Evolutionary conservation across 2,797 vertebrate species (phyloP).

Genomic region (Anolis apletophallus): DNA sequence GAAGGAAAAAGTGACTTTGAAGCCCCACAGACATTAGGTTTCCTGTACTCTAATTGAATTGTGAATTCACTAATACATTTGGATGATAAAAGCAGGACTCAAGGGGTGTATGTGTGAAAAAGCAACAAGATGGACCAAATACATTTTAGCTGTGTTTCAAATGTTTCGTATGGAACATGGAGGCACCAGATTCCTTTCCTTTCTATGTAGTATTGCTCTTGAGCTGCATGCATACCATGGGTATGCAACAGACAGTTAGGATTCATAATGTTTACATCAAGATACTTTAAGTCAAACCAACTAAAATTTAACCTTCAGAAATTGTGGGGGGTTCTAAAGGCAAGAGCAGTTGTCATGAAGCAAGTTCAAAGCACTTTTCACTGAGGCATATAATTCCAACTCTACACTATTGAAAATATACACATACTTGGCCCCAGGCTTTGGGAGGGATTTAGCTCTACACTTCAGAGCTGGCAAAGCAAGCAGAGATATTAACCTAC

Average conservation of each 20-base stretch:
- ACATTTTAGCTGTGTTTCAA: background rate
- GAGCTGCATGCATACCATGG: background rate
- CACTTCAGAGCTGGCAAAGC: background rate
- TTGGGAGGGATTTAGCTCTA: too few species aligned
- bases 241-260: background rate
- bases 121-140: background rate
- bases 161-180: background rate
- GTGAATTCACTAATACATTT: background rate
- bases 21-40: slow-evolving; percentile 14
- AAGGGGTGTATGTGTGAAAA: background rate
- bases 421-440: background rate
- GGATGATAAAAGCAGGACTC: background rate
- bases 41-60: background rate
- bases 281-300: background rate
- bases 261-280: too few species aligned
- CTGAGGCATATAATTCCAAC: background rate
- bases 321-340: background rate
- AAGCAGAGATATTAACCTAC: background rate
- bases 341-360: background rate
- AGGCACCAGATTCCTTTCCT: background rate
- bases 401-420: background rate
- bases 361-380: background rate
- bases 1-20: background rate
- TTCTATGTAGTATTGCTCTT: background rate
- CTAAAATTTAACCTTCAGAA: too few species aligned